These are phyloP conservation scores for Pantherophis guttatus DNA, from an alignment of 2,113 vertebrate genomes.

Conservation along the genomic window DNA sequence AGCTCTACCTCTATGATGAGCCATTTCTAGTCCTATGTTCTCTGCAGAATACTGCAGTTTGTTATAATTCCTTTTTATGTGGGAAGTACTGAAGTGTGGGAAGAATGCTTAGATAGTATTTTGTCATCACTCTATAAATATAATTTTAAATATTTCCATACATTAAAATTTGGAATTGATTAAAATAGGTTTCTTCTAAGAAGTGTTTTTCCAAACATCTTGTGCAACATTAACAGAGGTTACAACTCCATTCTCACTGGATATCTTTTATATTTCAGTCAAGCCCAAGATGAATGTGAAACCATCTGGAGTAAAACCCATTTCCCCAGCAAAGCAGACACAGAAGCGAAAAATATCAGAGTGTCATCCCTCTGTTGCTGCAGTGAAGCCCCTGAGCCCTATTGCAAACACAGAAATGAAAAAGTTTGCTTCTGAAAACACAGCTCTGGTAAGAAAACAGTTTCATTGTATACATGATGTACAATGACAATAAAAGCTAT, in stretches of 20 bases:
- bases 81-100: neutral
- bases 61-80: neutral
- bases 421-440: conserved; percentile 53
- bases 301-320: conserved; percentile 76
- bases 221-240: neutral
- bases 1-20: neutral
- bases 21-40: neutral
- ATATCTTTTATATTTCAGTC: conserved; percentile 63
- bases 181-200: neutral
- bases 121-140: neutral
- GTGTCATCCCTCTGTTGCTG: conserved; percentile 76
- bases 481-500: too few relatives aligned
- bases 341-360: conserved; percentile 75
- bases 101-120: neutral
- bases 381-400: conserved; percentile 81
- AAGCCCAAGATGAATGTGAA: conserved; percentile 85
- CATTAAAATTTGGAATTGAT: neutral
- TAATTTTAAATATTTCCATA: neutral
- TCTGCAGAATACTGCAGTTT: neutral
- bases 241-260: neutral
- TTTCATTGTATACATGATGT: too few relatives aligned
- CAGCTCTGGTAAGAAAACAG: conserved; percentile 57
- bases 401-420: neutral
- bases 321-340: conserved; percentile 65
- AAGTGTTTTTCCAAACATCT: neutral